Percentiles rank a stretch among this genome's conserved stretches.
Conservation (phyloP, 2,888 invertebrate species). For the Ecdyonurus torrentis region DNA sequence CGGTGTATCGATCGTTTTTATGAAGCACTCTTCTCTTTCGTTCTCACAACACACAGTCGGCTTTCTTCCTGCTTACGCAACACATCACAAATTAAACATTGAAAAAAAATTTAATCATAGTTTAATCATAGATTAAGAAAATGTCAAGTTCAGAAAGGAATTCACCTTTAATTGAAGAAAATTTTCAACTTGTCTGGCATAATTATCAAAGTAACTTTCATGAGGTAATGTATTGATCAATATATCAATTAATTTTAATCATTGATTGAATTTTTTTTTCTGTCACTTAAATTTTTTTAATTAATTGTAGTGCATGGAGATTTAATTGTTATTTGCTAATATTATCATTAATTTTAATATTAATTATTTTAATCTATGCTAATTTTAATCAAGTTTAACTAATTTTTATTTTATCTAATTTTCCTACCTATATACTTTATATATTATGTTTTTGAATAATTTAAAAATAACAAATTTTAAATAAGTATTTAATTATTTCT, state of each 20-base stretch:
- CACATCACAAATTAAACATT: background rate
- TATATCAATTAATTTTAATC: too few species aligned
- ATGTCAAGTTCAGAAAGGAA: background rate
- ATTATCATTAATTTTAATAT: too few species aligned
- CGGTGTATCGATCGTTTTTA: background rate
- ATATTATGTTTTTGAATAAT: too few species aligned
- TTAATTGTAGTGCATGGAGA: too few species aligned
- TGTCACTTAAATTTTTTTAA: background rate
- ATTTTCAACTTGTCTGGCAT: conserved; percentile 3
- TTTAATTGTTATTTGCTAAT: too few species aligned
- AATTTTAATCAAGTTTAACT: too few species aligned
- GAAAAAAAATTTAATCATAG: background rate
- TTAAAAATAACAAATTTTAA: too few species aligned
- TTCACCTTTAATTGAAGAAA: background rate
- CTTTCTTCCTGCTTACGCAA: background rate
- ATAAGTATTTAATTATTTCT: too few species aligned
- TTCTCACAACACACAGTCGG: background rate
- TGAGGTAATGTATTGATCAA: background rate
- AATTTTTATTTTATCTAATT: too few species aligned
- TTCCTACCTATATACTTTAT: too few species aligned
- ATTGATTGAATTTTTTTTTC: background rate
- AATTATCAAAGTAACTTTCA: conserved; percentile 2
- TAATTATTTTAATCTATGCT: too few species aligned
- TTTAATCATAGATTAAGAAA: background rate
- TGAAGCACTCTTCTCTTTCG: background rate